Percentiles rank a stretch among this genome's conserved stretches.
Evolutionary conservation across 2,888 invertebrate species (phyloP).

Genomic region (Furcula furcula): DNA sequence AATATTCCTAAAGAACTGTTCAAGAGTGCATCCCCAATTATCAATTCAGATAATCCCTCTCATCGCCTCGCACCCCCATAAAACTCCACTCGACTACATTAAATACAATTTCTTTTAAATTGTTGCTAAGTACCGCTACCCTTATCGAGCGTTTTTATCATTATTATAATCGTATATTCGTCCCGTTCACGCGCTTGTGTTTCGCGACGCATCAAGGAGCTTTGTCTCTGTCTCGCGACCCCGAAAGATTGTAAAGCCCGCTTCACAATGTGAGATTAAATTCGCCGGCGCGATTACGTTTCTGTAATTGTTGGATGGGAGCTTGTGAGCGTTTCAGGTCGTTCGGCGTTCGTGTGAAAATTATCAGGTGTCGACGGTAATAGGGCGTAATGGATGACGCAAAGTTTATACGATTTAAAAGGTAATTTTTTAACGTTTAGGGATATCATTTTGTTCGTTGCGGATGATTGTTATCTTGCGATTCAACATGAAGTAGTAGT

Average conservation of each 20-base stretch:
- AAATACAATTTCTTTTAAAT: constrained; percentile 80
- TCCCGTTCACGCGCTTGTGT: constrained; percentile 40
- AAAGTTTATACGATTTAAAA: too few relatives aligned
- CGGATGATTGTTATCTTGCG: too few relatives aligned
- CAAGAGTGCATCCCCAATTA: constrained; percentile 68
- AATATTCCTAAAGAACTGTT: constrained; percentile 8
- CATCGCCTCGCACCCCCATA: constrained; percentile 48
- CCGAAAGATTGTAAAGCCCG: constrained; percentile 62
- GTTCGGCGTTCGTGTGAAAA: constrained; percentile 27
- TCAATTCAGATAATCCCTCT: constrained; percentile 66
- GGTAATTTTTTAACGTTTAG: constrained; percentile 5
- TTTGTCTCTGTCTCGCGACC: constrained; percentile 42
- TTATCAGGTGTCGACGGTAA: constrained; percentile 21
- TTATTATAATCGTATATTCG: constrained; percentile 70
- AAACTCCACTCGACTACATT: constrained; percentile 57
- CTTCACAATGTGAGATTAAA: constrained; percentile 64
- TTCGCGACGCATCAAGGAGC: constrained; percentile 15
- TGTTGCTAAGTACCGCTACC: constrained; percentile 75
- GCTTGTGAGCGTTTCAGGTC: constrained; percentile 20
- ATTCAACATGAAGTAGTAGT: too few relatives aligned
- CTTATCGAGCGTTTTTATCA: constrained; percentile 74
- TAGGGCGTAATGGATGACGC: constrained; percentile 1
- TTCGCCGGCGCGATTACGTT: constrained; percentile 61
- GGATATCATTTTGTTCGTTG: neutral
- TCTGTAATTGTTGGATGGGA: constrained; percentile 59